Evolutionary conservation across 2,888 invertebrate species (phyloP).

Genomic region (Eueremaeus valkanovi): DNA sequence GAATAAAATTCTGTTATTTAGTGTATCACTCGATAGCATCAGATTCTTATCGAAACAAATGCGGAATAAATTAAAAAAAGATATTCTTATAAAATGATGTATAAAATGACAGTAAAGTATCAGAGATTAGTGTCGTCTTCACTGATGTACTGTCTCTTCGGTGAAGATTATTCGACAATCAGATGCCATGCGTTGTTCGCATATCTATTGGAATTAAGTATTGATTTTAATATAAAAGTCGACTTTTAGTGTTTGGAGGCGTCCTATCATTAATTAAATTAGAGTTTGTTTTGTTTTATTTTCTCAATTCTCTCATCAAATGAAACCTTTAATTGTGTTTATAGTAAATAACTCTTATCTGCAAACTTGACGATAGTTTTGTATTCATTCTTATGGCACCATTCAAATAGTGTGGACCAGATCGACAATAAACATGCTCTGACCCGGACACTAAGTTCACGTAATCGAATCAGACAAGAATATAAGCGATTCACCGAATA

Average conservation of each 20-base stretch:
- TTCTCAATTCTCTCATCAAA: neutral
- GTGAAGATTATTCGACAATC: no score
- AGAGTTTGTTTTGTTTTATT: neutral
- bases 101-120: no score
- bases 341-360: neutral
- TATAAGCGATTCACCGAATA: neutral
- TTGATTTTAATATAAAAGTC: slow-evolving; percentile 20
- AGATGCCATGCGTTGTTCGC: no score
- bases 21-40: neutral
- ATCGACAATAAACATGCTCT: neutral
- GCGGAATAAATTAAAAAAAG: no score
- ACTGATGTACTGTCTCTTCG: no score
- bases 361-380: neutral
- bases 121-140: no score
- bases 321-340: slow-evolving; percentile 3
- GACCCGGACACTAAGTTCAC: neutral
- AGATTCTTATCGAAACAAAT: no score
- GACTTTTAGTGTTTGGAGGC: slow-evolving; percentile 4
- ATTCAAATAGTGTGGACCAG: neutral
- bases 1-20: no score
- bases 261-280: slow-evolving; percentile 4
- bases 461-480: neutral
- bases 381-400: neutral
- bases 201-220: no score
- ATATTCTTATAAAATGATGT: no score